phyloP scores from a whole-genome alignment of 2,797 vertebrate species.

The Chelidonichthys spinosus region DNA sequence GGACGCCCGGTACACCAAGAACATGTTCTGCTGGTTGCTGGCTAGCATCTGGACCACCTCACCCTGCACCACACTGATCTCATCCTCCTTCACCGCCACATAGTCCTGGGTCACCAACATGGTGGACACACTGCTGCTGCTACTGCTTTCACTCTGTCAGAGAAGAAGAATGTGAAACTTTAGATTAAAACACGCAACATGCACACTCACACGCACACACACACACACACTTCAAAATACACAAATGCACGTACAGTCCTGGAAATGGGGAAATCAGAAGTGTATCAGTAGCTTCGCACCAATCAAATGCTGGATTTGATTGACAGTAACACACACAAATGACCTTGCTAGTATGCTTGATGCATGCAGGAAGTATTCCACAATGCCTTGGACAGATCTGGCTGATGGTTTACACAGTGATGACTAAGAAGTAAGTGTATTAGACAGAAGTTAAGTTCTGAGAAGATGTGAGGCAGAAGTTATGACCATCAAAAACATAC shows the following conservation, averaged over 20 bases:
- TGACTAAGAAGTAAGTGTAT: neutral
- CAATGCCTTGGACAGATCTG: constrained; percentile 9
- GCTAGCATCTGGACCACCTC: constrained; percentile 99
- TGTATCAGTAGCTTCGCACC: constrained; percentile 29
- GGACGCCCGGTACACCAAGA: constrained; percentile 98
- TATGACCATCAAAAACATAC: constrained; percentile 5
- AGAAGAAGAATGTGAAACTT: constrained; percentile 7
- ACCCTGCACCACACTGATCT: constrained; percentile 98
- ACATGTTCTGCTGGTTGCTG: constrained; percentile 99
- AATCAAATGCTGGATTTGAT: constrained; percentile 68
- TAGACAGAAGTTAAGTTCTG: neutral
- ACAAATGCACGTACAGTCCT: neutral
- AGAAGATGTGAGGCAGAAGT: constrained; percentile 38
- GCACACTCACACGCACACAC: neutral
- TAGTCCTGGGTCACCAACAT: constrained; percentile 99
- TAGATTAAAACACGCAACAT: neutral
- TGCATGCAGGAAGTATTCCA: constrained; percentile 54
- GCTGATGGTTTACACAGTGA: neutral
- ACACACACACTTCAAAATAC: neutral
- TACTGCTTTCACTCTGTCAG: constrained; percentile 98
- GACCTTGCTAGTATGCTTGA: constrained; percentile 19
- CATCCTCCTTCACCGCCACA: constrained; percentile 99
- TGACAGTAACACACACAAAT: constrained; percentile 27
- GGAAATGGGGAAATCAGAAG: constrained; percentile 5
- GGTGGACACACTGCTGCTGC: constrained; percentile 99